Base-by-base conservation (phyloP, 2,888 invertebrate genomes). In the Sclerodermus sp. region DNA sequence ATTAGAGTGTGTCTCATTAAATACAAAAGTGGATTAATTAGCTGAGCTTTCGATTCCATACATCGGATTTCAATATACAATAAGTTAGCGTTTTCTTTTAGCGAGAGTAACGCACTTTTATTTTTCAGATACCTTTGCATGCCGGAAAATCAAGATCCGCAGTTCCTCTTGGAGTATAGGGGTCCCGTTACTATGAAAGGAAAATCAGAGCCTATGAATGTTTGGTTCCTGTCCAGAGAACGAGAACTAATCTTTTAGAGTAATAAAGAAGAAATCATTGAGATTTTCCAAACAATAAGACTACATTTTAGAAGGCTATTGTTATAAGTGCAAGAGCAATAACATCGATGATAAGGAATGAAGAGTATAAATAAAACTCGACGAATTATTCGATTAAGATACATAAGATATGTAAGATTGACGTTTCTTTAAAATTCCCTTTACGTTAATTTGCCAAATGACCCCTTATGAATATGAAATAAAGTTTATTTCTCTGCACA, bases 131-230 rank as follows among this genome's bases (percentile, higher is more conserved):
- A 88, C 70, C 81, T 94, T 47, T 88, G 88, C 79, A 83, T 88
- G 61, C 86, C 88, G 51, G 89, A 92, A 66, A 94, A 94, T 80
- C 85, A 83, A 67, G 93, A 95, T 67, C 89, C 90, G 30, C 87
- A 89, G 67, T 94, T 95, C 71, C 82, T 88, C 56, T 85, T 95
- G 69, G 89, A 90, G 17, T 91, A 90, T 71, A 87, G 95, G 45
- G 95, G 95, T 13, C 91, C 92, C 53, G 87, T 96, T 13, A 83
- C 85, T 18, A 96, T 96, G 95, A 96, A 95, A 79, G 95, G 95
- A 42, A 93, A 93, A 78, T 88, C 92, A 2, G 92, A 93, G 55
- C 93, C 95, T 1, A 95, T 95, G 94, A 88, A 93, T 73, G 92
- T 93, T 15, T 95, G 93, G 90, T 91, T 93, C 80, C 79, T 95